These are phyloP conservation scores for Caenorhabditis imperialis DNA, from an alignment of 2,888 invertebrate species.

Conservation along the genomic window DNA sequence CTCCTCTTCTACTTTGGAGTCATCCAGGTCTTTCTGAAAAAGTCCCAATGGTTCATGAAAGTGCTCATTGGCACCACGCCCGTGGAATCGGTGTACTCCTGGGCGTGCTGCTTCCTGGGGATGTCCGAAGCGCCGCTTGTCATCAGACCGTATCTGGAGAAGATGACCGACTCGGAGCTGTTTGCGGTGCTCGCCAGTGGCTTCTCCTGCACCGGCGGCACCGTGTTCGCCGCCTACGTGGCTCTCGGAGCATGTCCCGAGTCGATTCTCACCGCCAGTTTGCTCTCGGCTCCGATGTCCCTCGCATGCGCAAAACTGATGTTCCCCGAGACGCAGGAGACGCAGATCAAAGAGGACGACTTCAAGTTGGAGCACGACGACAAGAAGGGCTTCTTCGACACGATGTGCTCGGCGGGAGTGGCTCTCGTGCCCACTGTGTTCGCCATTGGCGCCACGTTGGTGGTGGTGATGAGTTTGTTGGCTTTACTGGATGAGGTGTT, in stretches of 20 bases:
- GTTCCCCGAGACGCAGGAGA: constrained; percentile 90
- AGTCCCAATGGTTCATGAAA: constrained; percentile 79
- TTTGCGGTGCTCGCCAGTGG: constrained; percentile 94
- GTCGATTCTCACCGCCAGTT: constrained; percentile 88
- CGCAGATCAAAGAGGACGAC: constrained; percentile 84
- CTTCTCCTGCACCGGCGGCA: constrained; percentile 92
- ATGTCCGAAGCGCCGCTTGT: constrained; percentile 87
- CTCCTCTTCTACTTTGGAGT: constrained; percentile 75
- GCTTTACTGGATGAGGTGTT: constrained; percentile 88
- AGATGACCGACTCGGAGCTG: constrained; percentile 90
- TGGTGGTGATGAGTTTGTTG: constrained; percentile 91
- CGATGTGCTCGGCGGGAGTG: constrained; percentile 22
- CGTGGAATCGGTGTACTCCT: constrained; percentile 92
- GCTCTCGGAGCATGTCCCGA: constrained; percentile 65
- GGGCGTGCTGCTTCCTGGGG: constrained; percentile 94
- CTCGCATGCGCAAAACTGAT: constrained; percentile 90
- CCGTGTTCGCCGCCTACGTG: constrained; percentile 93
- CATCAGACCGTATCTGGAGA: constrained; percentile 87
- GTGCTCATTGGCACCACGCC: constrained; percentile 86
- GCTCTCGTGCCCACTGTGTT: constrained; percentile 84
- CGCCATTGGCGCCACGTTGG: constrained; percentile 91
- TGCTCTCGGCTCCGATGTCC: constrained; percentile 96
- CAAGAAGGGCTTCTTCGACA: constrained; percentile 38
- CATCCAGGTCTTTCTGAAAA: constrained; percentile 66
- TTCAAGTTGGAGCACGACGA: constrained; percentile 80